Evolutionary conservation across 2,113 vertebrate genomes (phyloP).

Genomic region (Zosterops hypoxanthus): DNA sequence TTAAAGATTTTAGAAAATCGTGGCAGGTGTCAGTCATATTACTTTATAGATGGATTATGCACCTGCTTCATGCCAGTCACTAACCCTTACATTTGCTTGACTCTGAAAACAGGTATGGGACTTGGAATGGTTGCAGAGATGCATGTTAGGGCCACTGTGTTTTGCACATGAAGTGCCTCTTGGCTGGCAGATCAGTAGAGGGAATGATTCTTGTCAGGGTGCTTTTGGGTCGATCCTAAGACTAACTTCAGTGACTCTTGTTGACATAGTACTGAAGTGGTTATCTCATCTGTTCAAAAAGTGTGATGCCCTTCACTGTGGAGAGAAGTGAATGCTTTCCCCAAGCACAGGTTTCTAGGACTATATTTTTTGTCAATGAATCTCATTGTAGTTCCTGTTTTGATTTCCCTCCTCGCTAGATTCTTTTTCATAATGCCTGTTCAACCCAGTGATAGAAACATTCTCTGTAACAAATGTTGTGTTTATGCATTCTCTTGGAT

Average conservation of each 20-base stretch:
- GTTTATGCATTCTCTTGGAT: background rate
- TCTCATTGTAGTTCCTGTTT: background rate
- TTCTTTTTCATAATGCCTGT: background rate
- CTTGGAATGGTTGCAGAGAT: background rate
- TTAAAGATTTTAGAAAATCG: background rate
- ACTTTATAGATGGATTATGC: background rate
- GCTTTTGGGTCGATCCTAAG: background rate
- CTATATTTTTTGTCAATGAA: background rate
- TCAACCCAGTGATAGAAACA: background rate
- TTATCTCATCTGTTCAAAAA: background rate
- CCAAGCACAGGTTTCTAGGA: background rate
- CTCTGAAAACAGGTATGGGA: background rate
- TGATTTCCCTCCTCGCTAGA: background rate
- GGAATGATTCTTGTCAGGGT: background rate
- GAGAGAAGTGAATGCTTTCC: background rate
- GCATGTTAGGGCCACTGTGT: background rate
- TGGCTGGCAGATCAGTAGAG: background rate
- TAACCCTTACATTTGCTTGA: background rate
- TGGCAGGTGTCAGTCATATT: background rate
- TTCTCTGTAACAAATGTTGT: background rate
- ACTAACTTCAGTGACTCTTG: background rate
- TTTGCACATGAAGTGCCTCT: background rate
- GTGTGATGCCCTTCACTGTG: background rate
- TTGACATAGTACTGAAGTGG: background rate
- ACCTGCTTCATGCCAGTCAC: background rate